phyloP scores from a whole-genome alignment of 2,888 invertebrate genomes.

The Poecilus cupreus region DNA sequence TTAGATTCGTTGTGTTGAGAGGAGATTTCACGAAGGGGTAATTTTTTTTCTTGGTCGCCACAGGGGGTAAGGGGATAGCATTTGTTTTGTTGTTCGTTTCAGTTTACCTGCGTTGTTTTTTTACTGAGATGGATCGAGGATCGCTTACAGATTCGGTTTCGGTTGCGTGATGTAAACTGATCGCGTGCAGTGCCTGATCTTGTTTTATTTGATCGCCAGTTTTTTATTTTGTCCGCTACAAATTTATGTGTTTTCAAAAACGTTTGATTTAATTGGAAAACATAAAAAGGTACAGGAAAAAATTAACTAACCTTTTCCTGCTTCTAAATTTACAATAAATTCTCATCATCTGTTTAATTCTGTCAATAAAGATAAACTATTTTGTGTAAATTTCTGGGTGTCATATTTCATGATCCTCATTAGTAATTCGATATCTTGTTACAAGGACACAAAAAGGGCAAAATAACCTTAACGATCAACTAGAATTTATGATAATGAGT shows the following conservation, averaged over 20 bases:
- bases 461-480: neutral
- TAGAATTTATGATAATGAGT: constrained; percentile 40
- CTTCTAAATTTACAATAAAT: neutral
- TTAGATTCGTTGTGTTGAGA: neutral
- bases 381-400: neutral
- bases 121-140: constrained; percentile 49
- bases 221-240: constrained; percentile 8
- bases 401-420: neutral
- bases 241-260: constrained; percentile 41
- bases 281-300: neutral
- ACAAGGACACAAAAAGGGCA: constrained; percentile 9
- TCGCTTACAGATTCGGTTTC: constrained; percentile 41
- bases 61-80: constrained; percentile 14
- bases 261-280: constrained; percentile 32
- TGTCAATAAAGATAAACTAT: too few relatives aligned
- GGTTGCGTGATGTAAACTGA: constrained; percentile 47
- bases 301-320: constrained; percentile 15
- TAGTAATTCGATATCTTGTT: constrained; percentile 10
- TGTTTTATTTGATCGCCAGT: constrained; percentile 44
- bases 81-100: constrained; percentile 38
- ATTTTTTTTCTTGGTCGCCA: constrained; percentile 8
- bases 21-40: constrained; percentile 26
- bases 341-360: neutral
- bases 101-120: constrained; percentile 44
- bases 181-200: constrained; percentile 32